These are phyloP conservation scores for Chironomus tentans DNA, from an alignment of 2,888 invertebrate genomes.

Conservation along the genomic window DNA sequence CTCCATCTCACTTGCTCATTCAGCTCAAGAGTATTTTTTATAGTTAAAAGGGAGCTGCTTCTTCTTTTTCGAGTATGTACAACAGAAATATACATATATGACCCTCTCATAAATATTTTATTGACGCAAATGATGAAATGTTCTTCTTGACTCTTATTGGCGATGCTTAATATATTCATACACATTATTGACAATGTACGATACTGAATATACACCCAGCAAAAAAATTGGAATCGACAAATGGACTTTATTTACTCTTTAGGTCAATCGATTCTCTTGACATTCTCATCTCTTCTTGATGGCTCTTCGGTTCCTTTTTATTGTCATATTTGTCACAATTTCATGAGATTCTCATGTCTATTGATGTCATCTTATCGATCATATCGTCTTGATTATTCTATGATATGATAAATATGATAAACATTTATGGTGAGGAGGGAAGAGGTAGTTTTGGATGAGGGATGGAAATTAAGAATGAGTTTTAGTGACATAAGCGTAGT, in stretches of 20 bases:
- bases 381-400: too few species aligned
- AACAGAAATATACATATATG: neutral
- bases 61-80: too few species aligned
- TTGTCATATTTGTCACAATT: too few species aligned
- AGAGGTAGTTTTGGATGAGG: too few species aligned
- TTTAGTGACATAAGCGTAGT: too few species aligned
- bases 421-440: too few species aligned
- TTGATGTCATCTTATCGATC: too few species aligned
- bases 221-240: neutral
- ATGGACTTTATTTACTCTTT: neutral
- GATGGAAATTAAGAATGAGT: too few species aligned
- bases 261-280: neutral
- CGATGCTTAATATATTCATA: neutral
- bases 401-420: too few species aligned
- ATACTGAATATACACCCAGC: neutral
- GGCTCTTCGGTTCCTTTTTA: too few species aligned
- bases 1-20: neutral
- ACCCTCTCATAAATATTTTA: conserved; percentile 14
- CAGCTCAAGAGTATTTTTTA: neutral
- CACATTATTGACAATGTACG: neutral
- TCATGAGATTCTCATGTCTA: too few species aligned
- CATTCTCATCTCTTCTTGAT: neutral
- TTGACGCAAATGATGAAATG: conserved; percentile 14
- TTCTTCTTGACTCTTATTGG: neutral
- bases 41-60: too few species aligned